These are phyloP conservation scores for Epistrophe eligans DNA, from an alignment of 2,888 invertebrate genomes.

Conservation along the genomic window DNA sequence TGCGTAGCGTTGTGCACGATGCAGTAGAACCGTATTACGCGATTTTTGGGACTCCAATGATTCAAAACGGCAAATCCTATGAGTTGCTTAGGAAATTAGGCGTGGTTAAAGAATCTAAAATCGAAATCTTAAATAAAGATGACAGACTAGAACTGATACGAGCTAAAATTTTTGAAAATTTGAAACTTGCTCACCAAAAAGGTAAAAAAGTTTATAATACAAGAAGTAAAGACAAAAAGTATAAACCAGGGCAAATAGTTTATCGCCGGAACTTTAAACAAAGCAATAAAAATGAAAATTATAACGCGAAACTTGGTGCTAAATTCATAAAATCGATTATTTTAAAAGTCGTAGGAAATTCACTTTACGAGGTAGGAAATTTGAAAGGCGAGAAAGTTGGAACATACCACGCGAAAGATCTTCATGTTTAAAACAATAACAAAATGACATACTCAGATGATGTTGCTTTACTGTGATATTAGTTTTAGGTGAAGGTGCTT, in stretches of 20 bases:
- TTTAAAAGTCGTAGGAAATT: too few relatives aligned
- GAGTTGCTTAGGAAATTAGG: background rate
- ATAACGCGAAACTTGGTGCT: background rate
- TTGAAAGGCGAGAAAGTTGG: too few relatives aligned
- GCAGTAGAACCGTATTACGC: conserved; percentile 56
- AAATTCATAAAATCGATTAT: background rate
- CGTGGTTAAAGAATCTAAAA: background rate
- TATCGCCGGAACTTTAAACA: background rate
- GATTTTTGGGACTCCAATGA: conserved; percentile 48
- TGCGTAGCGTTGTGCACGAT: conserved; percentile 47
- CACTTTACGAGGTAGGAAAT: too few relatives aligned
- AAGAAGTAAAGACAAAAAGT: background rate
- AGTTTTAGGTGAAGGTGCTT: too few relatives aligned
- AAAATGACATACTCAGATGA: too few relatives aligned
- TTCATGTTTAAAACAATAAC: too few relatives aligned
- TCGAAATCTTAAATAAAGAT: background rate
- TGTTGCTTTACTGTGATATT: too few relatives aligned
- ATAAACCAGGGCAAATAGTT: background rate
- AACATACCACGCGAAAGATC: too few relatives aligned
- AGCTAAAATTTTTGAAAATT: background rate
- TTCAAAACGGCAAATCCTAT: background rate
- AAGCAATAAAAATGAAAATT: background rate
- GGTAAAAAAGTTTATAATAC: background rate
- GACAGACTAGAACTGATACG: background rate
- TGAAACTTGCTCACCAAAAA: background rate